These are phyloP conservation scores for Pangasius krempfi DNA, from an alignment of 2,797 vertebrate species.

Conservation along the genomic window DNA sequence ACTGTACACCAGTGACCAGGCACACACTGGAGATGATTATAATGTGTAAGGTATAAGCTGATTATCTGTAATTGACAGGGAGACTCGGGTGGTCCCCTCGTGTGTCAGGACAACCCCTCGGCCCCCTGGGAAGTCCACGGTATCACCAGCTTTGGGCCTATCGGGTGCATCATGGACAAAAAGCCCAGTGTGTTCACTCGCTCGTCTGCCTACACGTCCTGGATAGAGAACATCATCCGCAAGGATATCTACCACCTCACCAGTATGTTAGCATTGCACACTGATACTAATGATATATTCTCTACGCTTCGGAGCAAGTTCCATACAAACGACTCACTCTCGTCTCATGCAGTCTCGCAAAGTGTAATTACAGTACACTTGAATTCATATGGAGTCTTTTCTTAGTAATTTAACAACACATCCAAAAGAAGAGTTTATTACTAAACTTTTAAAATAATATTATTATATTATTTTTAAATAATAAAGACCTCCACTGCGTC, in stretches of 20 bases:
- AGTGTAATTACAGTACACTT: background rate
- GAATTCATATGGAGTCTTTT: background rate
- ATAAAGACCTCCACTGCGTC: background rate
- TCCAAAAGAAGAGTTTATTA: background rate
- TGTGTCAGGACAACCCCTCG: conserved; percentile 69
- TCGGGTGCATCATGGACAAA: conserved; percentile 81
- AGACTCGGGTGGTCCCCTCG: conserved; percentile 79
- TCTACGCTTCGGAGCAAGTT: background rate
- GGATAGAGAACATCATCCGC: conserved; percentile 74
- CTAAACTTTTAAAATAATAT: background rate
- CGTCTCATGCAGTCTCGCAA: background rate
- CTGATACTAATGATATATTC: background rate
- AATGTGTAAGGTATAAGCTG: background rate
- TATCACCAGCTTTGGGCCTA: conserved; percentile 80
- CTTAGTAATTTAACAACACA: background rate
- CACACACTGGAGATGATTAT: background rate
- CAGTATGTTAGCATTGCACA: conserved; percentile 61
- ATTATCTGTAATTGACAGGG: conserved; percentile 66
- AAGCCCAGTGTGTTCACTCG: conserved; percentile 82
- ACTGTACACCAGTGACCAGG: background rate
- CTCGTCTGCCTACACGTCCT: conserved; percentile 73
- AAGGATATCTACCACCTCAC: conserved; percentile 72
- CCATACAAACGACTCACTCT: background rate
- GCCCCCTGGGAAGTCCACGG: conserved; percentile 76
- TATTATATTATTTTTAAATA: background rate